Conservation (phyloP, 2,888 invertebrate genomes). For the Drosophila emarginata region DNA sequence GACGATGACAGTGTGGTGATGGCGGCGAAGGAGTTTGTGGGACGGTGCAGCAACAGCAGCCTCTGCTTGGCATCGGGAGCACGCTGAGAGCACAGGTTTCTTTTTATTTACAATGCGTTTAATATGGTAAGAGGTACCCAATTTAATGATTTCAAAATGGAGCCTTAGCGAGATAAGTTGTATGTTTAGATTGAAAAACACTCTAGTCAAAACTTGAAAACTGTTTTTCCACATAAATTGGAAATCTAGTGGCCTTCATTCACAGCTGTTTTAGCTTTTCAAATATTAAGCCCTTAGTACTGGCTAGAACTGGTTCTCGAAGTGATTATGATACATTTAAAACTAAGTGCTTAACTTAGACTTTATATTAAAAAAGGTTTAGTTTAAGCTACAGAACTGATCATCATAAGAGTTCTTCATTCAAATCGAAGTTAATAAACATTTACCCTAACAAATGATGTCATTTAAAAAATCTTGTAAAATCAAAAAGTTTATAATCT, state of each 20-base stretch:
- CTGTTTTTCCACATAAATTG: constrained; percentile 51
- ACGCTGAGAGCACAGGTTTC: neutral
- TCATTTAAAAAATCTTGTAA: too few relatives aligned
- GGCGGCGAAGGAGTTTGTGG: neutral
- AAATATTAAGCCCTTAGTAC: constrained; percentile 1
- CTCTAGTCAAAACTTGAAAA: constrained; percentile 43
- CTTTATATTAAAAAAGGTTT: neutral
- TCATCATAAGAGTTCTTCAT: neutral
- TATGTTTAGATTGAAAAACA: neutral
- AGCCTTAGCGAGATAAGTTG: neutral
- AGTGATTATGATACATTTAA: neutral
- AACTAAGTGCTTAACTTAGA: neutral
- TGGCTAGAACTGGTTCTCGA: neutral
- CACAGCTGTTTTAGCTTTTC: constrained; percentile 31
- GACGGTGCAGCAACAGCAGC: neutral
- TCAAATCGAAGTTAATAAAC: neutral
- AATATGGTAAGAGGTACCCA: neutral
- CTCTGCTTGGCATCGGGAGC: constrained; percentile 7
- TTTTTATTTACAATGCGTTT: neutral
- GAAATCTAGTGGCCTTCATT: constrained; percentile 63
- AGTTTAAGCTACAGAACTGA: neutral
- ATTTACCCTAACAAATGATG: too few relatives aligned
- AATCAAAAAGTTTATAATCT: too few relatives aligned
- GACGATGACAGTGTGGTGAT: constrained; percentile 12
- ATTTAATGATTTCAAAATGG: neutral